Evolutionary conservation across 2,888 invertebrate species (phyloP).

Genomic region (Hemistola chrysoprasaria): DNA sequence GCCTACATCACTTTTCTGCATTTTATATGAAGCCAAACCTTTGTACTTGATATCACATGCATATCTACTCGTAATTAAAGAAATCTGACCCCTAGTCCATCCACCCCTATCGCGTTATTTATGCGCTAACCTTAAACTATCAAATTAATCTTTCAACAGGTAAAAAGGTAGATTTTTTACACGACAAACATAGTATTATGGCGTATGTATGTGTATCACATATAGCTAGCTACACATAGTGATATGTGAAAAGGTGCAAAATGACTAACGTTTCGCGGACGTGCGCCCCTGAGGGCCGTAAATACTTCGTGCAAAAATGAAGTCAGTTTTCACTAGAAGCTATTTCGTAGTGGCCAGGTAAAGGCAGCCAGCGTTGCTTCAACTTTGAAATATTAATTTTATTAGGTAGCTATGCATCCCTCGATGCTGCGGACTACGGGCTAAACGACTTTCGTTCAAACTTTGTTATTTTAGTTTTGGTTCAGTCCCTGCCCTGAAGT

Average conservation of each 20-base stretch:
- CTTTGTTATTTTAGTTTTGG: conserved; percentile 17
- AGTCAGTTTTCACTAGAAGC: conserved; percentile 47
- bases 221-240: conserved; percentile 6
- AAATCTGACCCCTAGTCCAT: no score
- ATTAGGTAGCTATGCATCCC: conserved; percentile 17
- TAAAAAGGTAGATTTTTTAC: no score
- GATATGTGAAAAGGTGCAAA: conserved; percentile 16
- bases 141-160: no score
- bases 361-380: conserved; percentile 19
- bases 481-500: conserved; percentile 3
- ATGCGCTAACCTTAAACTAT: no score
- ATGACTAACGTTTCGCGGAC: conserved; percentile 33
- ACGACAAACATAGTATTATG: no score
- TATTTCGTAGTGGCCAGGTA: conserved; percentile 32
- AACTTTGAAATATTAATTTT: conserved; percentile 25
- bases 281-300: conserved; percentile 41
- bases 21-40: no score
- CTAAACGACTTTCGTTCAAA: conserved; percentile 17
- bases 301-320: conserved; percentile 50
- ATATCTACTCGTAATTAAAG: no score
- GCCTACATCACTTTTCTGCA: no score
- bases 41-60: no score
- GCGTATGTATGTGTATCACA: no score
- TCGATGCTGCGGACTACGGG: conserved; percentile 9
- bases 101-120: no score